These are phyloP conservation scores for Dasyprocta punctata DNA, from an alignment of 2,113 vertebrate species.

Conservation along the genomic window DNA sequence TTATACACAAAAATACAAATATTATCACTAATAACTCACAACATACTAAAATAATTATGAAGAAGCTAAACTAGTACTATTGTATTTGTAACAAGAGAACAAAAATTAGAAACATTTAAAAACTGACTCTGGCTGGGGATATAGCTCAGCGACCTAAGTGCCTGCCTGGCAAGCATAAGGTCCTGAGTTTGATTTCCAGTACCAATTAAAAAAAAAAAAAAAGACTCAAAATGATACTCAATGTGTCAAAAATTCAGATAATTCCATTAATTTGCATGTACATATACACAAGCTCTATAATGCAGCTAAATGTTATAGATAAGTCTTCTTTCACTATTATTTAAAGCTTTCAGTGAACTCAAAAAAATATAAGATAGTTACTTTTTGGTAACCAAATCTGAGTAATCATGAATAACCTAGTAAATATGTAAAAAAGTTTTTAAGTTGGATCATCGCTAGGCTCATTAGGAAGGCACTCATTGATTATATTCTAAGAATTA, in stretches of 20 bases:
- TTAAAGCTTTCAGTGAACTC: neutral
- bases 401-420: neutral
- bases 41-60: neutral
- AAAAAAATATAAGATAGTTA: constrained; percentile 7
- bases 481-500: constrained; percentile 43
- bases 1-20: constrained; percentile 6
- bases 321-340: constrained; percentile 10
- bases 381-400: constrained; percentile 19
- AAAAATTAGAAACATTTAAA: constrained; percentile 32
- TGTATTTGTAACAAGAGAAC: neutral
- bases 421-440: constrained; percentile 19
- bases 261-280: neutral
- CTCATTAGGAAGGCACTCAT: neutral
- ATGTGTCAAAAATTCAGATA: neutral
- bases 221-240: constrained; percentile 3
- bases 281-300: neutral
- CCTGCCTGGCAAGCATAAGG: no score
- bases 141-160: no score
- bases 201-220: no score
- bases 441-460: neutral
- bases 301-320: neutral
- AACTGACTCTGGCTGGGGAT: neutral
- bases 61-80: neutral
- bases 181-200: no score
- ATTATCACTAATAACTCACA: neutral